Conservation (phyloP, 2,113 vertebrate species). For the Podarcis muralis region DNA sequence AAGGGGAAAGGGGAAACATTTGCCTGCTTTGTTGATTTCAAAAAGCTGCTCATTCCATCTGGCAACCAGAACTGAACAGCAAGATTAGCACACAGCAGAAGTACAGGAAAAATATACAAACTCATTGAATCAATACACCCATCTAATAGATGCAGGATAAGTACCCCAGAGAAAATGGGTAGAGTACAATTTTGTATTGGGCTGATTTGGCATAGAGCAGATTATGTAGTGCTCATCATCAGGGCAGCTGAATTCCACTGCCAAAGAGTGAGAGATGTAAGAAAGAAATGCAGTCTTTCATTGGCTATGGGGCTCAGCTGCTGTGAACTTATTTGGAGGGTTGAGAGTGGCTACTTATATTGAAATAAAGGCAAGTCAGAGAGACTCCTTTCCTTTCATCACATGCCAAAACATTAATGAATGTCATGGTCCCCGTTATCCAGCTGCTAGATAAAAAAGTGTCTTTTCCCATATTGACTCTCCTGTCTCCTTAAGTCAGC, state of each 20-base stretch:
- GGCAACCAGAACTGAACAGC: not conserved
- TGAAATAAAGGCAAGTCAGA: not conserved
- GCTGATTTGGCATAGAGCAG: not conserved
- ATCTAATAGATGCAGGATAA: not conserved
- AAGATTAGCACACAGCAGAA: not conserved
- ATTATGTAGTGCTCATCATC: not conserved
- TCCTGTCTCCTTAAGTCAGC: no score
- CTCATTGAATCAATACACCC: not conserved
- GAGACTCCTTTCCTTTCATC: not conserved
- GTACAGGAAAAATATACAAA: not conserved
- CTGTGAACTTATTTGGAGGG: not conserved
- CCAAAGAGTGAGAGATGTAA: not conserved
- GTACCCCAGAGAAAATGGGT: not conserved
- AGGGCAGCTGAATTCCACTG: not conserved
- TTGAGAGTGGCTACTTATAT: not conserved
- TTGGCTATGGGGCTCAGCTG: not conserved
- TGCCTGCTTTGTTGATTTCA: conserved; percentile 6
- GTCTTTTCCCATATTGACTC: no score
- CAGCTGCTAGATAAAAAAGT: not conserved
- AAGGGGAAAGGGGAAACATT: not conserved
- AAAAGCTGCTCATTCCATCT: not conserved
- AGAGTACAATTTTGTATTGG: not conserved
- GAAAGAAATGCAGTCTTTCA: not conserved
- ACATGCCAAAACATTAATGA: not conserved
- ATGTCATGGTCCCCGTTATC: not conserved